Percentiles rank a stretch among this genome's conserved stretches.
Conservation (phyloP, 2,797 vertebrate species). For the Falco rusticolus region DNA sequence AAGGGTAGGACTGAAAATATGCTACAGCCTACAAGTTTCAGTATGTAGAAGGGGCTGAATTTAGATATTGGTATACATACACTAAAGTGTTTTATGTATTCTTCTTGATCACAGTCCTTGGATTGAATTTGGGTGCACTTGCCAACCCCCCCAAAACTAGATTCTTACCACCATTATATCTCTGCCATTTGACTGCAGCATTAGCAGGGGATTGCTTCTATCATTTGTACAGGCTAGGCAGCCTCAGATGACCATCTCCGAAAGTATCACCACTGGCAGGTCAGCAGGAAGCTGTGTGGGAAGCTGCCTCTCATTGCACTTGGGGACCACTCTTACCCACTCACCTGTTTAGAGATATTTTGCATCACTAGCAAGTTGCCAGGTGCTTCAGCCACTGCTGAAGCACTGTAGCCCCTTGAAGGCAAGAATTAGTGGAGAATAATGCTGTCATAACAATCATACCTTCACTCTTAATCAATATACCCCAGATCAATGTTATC, state of each 20-base stretch:
- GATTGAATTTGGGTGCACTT: background rate
- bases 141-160: background rate
- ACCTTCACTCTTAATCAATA: background rate
- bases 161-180: background rate
- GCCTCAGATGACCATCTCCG: background rate
- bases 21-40: background rate
- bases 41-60: background rate
- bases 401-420: background rate
- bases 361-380: background rate
- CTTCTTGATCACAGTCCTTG: rapidly evolving
- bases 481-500: background rate
- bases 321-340: background rate
- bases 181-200: background rate
- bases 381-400: background rate
- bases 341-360: background rate
- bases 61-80: background rate
- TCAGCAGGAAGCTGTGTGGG: background rate
- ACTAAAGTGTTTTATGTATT: background rate
- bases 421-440: background rate
- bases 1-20: background rate
- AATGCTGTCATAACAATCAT: background rate
- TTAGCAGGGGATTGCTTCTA: background rate
- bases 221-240: background rate
- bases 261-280: background rate
- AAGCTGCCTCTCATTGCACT: background rate